Evolutionary conservation across 2,113 vertebrate genomes (phyloP), one percentile per base, ranked within the genome.

Genomic region (Xiphophorus couchianus): DNA sequence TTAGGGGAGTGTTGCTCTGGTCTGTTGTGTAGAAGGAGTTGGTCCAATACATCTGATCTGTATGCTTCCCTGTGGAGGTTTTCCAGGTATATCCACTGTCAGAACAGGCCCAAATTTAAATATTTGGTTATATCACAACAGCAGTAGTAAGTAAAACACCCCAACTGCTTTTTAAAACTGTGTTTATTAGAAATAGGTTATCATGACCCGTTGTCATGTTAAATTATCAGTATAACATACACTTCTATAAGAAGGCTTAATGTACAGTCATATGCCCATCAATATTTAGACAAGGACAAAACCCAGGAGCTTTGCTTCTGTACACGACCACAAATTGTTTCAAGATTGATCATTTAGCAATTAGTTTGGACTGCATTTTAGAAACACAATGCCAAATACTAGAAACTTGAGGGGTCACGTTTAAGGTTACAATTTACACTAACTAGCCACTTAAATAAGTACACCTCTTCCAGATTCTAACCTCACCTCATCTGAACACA

Each of bases 151-250:
- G 29, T 64, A 73, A 80, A 84, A 74, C 69, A 76, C 7, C 22
- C 30, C n/a, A 37, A 39, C 60, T 31, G 35, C 28, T 29, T 66
- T n/a, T 71, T 22, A 71, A 54, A 67, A 75, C 79, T 80, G 84
- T 86, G 74, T 94, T 94, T 93, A 93, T 94, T 93, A 92, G 92
- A 94, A 94, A 94, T 88, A 80, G 84, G 88, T 84, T 92, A 87
- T 73, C 88, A 89, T 93, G 83, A 91, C 67, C 84, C 77, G 85
- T 80, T 86, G 88, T 90, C 90, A 92, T 92, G 88, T 91, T 92
- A 85, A 93, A 87, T 91, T 88, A 80, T 84, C 84, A 90, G 84
- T 81, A 87, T 88, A 89, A 83, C 91, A 93, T 88, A 93, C 92
- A 92, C 84, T 90, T 94, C 89, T 91, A 91, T 90, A 91, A 93